phyloP scores from a whole-genome alignment of 2,888 invertebrate species.

The Himalopsyche japonica region DNA sequence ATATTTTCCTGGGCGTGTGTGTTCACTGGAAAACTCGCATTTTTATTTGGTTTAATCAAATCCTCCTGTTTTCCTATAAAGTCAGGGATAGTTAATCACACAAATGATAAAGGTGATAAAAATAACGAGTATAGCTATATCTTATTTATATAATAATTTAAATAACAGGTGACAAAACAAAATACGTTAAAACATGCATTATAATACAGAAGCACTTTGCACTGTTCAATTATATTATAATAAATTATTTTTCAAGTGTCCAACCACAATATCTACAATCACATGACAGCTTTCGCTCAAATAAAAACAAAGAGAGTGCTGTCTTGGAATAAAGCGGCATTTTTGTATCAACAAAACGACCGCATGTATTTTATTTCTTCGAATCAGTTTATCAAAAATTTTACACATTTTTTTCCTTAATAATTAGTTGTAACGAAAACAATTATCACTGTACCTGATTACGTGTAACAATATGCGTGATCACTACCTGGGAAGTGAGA shows the following conservation, averaged over 20 bases:
- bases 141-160: no score
- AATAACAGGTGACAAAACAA: no score
- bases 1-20: conserved; percentile 2
- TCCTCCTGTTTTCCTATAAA: background rate
- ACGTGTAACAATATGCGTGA: no score
- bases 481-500: no score
- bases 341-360: background rate
- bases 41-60: conserved; percentile 17
- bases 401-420: background rate
- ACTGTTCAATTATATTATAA: no score
- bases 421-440: background rate
- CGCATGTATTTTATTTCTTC: background rate
- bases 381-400: background rate
- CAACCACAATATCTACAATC: background rate
- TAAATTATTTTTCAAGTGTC: no score
- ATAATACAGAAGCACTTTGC: no score
- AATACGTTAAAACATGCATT: no score
- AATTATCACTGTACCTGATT: no score
- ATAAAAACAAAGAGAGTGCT: background rate
- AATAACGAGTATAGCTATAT: no score
- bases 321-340: background rate
- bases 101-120: no score
- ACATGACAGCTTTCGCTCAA: background rate
- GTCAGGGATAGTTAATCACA: background rate
- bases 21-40: conserved; percentile 4